These are phyloP conservation scores for Dendronephthya gigantea DNA, from an alignment of 64 coral and sea anemone genomes.

Conservation along the genomic window DNA sequence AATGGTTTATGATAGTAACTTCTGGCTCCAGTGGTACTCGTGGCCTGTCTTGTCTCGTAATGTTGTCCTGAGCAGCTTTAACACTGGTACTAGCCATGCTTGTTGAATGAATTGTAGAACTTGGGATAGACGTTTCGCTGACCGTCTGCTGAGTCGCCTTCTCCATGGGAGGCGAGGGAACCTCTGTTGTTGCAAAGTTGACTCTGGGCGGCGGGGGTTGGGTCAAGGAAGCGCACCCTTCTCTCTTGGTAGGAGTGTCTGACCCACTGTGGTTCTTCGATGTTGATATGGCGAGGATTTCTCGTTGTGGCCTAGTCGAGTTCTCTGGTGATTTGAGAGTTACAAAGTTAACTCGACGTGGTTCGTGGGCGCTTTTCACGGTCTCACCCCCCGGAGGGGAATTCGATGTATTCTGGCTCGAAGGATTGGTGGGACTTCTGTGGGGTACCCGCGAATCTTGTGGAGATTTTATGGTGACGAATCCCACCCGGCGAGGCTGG, in stretches of 20 bases:
- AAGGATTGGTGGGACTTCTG: background rate
- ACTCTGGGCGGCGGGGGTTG: background rate
- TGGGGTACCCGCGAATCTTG: background rate
- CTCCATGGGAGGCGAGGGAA: background rate
- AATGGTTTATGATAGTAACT: background rate
- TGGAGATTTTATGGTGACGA: background rate
- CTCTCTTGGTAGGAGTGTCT: too few species aligned
- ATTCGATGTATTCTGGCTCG: too few species aligned
- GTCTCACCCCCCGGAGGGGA: too few species aligned
- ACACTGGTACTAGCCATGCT: background rate
- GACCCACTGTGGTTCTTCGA: too few species aligned
- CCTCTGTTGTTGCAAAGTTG: background rate
- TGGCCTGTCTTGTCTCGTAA: background rate
- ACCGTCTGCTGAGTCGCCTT: background rate
- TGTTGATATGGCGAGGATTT: background rate
- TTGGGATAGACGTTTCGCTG: background rate
- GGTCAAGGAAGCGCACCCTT: too few species aligned
- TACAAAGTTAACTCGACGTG: background rate
- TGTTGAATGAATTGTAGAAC: background rate
- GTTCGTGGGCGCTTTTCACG: too few species aligned
- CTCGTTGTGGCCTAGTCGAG: background rate
- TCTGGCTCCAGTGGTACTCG: background rate
- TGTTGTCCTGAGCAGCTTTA: background rate
- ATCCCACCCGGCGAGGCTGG: background rate
- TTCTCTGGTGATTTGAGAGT: background rate